These are phyloP conservation scores for Montipora sp. DNA, from an alignment of 64 coral and sea anemone species.

Conservation along the genomic window DNA sequence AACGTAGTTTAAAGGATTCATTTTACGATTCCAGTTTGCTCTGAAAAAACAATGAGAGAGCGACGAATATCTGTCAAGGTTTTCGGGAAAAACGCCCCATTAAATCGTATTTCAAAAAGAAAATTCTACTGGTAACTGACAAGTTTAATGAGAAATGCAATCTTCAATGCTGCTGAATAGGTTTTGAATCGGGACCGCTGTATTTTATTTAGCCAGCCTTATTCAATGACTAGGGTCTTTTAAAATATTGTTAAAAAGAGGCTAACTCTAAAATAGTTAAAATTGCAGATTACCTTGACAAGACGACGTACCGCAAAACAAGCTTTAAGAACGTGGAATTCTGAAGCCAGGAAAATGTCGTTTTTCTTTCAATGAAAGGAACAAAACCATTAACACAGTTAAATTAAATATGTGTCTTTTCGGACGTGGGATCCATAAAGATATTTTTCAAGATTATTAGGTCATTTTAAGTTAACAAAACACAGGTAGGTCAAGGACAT, in stretches of 20 bases:
- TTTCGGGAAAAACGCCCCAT: too few relatives aligned
- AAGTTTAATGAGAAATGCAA: background rate
- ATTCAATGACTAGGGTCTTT: too few relatives aligned
- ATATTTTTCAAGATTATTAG: background rate
- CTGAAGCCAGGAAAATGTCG: background rate
- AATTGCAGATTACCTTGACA: background rate
- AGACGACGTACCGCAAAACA: background rate
- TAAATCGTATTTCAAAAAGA: too few relatives aligned
- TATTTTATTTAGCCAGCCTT: too few relatives aligned
- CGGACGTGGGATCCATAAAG: background rate
- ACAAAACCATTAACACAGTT: background rate
- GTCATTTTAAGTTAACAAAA: background rate
- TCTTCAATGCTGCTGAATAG: background rate
- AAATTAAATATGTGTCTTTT: conserved; percentile 7
- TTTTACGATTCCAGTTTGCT: background rate
- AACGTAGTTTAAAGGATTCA: background rate
- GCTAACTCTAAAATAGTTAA: background rate
- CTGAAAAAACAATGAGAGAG: background rate
- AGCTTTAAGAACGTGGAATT: background rate
- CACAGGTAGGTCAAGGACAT: conserved; percentile 37
- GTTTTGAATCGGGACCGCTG: too few relatives aligned
- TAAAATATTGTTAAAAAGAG: too few relatives aligned
- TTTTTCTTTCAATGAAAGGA: background rate
- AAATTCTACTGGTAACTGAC: too few relatives aligned
- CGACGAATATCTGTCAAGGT: too few relatives aligned